Percentiles rank a stretch among this genome's conserved stretches.
These are phyloP conservation scores for Cnemophilus loriae DNA, from an alignment of 2,113 vertebrate genomes.

Conservation along the genomic window DNA sequence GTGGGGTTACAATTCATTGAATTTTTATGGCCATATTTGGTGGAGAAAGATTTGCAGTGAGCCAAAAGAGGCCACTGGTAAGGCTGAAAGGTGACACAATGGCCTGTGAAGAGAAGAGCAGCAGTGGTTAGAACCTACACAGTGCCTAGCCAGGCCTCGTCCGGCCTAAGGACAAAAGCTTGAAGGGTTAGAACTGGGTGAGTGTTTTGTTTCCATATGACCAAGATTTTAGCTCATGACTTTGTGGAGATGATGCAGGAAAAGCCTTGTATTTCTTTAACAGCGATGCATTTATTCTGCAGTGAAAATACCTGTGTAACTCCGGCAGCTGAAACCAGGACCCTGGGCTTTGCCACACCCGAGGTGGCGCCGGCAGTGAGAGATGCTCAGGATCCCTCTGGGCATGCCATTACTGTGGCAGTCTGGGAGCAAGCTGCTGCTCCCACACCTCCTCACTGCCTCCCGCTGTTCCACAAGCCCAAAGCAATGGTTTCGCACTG, in stretches of 20 bases:
- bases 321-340: neutral
- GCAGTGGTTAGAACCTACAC: neutral
- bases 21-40: neutral
- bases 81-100: neutral
- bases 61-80: neutral
- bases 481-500: neutral
- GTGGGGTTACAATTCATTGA: neutral
- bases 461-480: neutral
- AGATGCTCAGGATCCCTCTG: fast-evolving
- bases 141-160: neutral
- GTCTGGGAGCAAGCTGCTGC: neutral
- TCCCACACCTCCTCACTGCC: neutral
- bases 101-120: neutral
- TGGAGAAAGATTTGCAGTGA: neutral
- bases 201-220: neutral
- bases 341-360: neutral
- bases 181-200: neutral
- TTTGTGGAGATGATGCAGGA: neutral
- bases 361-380: neutral
- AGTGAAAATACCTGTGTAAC: neutral
- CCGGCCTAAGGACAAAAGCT: neutral
- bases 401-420: fast-evolving
- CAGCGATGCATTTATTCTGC: neutral
- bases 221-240: neutral
- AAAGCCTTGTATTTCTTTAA: neutral